Conservation (phyloP, 1,140 invertebrate species). For the Papilio machaon region DNA sequence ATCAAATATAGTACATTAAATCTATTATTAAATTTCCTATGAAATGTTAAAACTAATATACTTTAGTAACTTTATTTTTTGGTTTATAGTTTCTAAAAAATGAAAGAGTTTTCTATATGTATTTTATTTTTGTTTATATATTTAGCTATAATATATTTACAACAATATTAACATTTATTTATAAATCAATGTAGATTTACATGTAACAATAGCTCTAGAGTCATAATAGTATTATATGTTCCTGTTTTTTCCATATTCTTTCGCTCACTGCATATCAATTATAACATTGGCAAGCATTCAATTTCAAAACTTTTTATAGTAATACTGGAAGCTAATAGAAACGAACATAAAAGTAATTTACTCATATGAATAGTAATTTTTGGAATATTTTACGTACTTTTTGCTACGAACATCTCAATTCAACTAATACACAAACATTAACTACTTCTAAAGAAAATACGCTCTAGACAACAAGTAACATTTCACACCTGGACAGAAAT, state of each 20-base stretch:
- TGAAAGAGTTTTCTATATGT: conserved; percentile 28
- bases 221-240: conserved; percentile 33
- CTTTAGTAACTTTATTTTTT: background rate
- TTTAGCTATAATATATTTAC: conserved; percentile 67
- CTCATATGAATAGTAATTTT: background rate
- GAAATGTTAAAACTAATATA: no score
- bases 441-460: conserved; percentile 35
- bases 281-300: background rate
- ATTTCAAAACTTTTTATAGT: background rate
- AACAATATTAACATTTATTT: conserved; percentile 70
- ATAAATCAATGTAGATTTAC: conserved; percentile 59
- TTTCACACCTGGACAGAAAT: background rate
- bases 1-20: no score
- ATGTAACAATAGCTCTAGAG: conserved; percentile 52
- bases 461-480: conserved; percentile 15
- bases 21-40: no score
- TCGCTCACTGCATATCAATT: background rate
- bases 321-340: background rate
- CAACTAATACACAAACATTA: conserved; percentile 34
- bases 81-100: background rate
- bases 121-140: conserved; percentile 46
- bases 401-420: conserved; percentile 30
- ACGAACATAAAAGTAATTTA: background rate
- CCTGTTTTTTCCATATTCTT: conserved; percentile 12
- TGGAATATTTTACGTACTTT: background rate